Percentiles rank a stretch among this genome's conserved stretches.
Conservation (phyloP, 2,797 vertebrate genomes). For the Arnoldichthys spilopterus region DNA sequence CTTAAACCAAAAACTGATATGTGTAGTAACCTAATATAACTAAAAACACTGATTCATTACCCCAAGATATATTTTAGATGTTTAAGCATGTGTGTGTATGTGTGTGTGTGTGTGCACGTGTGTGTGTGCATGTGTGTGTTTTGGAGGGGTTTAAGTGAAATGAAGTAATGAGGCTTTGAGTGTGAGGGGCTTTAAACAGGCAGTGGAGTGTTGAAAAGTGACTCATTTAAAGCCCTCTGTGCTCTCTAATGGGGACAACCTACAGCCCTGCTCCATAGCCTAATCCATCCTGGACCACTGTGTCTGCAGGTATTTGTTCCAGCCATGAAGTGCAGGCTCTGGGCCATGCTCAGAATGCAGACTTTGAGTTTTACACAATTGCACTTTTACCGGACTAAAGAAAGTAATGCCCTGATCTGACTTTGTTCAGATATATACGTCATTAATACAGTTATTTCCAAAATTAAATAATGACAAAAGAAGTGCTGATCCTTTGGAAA, state of each 20-base stretch:
- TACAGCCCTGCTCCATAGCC: conserved; percentile 23
- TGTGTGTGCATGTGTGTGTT: not conserved
- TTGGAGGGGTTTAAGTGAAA: conserved; percentile 25
- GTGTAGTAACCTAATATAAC: not conserved
- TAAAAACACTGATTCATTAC: not conserved
- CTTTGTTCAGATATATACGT: not conserved
- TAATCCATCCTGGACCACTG: conserved; percentile 27
- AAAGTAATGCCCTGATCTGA: not conserved
- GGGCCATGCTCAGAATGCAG: conserved; percentile 18
- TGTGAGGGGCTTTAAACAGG: conserved; percentile 40
- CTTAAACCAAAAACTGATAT: not conserved
- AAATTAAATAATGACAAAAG: too few species aligned
- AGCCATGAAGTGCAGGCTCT: conserved; percentile 16
- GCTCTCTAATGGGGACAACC: conserved; percentile 38
- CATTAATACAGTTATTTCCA: not conserved
- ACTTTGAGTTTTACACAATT: not conserved
- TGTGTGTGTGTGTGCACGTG: not conserved
- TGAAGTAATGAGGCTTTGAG: conserved; percentile 42
- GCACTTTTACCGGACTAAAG: not conserved
- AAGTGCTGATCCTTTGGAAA: too few species aligned
- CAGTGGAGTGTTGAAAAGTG: conserved; percentile 32
- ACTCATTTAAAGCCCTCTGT: conserved; percentile 31
- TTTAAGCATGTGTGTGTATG: not conserved
- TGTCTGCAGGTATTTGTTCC: conserved; percentile 32
- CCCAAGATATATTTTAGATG: not conserved